Evolutionary conservation across 1,140 invertebrate species (phyloP).

Genomic region (Charaxes varanes): DNA sequence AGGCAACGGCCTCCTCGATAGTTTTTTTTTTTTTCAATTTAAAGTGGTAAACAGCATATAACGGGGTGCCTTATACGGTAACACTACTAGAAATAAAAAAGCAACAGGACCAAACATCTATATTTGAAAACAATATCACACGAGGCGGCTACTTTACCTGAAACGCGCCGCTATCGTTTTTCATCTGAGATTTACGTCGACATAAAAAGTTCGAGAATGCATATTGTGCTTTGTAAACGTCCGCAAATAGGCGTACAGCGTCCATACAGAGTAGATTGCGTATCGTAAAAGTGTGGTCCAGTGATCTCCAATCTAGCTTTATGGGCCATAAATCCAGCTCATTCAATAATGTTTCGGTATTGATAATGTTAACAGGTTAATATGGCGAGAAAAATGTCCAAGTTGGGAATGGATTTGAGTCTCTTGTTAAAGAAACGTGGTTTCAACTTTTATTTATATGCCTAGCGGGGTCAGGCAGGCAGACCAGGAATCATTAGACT

Average conservation of each 20-base stretch:
- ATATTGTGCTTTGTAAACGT: constrained; percentile 46
- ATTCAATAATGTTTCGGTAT: constrained; percentile 58
- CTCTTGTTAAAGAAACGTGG: background rate
- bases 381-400: constrained; percentile 33
- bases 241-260: constrained; percentile 36
- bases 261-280: constrained; percentile 53
- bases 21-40: too few species aligned
- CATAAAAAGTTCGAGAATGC: constrained; percentile 64
- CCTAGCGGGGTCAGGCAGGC: too few species aligned
- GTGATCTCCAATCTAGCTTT: constrained; percentile 68
- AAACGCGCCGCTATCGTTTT: constrained; percentile 28
- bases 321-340: constrained; percentile 49
- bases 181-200: constrained; percentile 57
- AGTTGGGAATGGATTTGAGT: constrained; percentile 31
- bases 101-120: too few species aligned
- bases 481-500: too few species aligned
- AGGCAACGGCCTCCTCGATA: too few species aligned
- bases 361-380: constrained; percentile 63
- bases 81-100: too few species aligned
- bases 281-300: constrained; percentile 63
- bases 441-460: too few species aligned
- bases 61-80: too few species aligned
- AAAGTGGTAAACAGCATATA: too few species aligned
- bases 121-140: background rate
- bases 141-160: constrained; percentile 17